phyloP scores from a whole-genome alignment of 2,113 vertebrate species.

The Rhipidura dahli region DNA sequence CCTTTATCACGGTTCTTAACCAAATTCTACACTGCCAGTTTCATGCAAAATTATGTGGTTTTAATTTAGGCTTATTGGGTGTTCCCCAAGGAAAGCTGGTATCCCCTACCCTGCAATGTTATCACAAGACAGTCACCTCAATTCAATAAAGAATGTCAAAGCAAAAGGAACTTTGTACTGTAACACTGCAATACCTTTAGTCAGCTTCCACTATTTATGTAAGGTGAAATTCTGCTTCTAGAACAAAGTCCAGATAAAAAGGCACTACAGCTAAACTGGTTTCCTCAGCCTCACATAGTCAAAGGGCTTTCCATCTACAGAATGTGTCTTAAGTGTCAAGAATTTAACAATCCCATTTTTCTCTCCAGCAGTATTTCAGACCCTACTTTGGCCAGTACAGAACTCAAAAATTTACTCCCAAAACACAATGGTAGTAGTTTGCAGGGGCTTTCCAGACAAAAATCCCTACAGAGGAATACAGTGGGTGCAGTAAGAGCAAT shows the following conservation, averaged over 20 bases:
- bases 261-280: not conserved
- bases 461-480: not conserved
- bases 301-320: not conserved
- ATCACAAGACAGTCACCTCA: not conserved
- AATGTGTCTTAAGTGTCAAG: not conserved
- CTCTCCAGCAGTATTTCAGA: not conserved
- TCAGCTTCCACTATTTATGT: slow-evolving; percentile 34
- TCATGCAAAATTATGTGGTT: not conserved
- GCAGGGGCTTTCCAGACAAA: not conserved
- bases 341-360: not conserved
- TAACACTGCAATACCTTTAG: slow-evolving; percentile 9
- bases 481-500: not conserved
- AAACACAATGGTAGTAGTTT: not conserved
- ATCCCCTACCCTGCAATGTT: not conserved
- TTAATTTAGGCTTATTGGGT: not conserved
- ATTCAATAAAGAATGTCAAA: not conserved
- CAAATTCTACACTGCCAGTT: not conserved
- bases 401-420: not conserved
- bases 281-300: not conserved
- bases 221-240: slow-evolving; percentile 37
- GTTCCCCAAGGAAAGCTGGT: not conserved
- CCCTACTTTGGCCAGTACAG: not conserved
- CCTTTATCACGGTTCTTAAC: not conserved
- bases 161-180: slow-evolving; percentile 55
- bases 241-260: slow-evolving; percentile 46